Percentiles rank a stretch among this genome's conserved stretches.
phyloP scores from a whole-genome alignment of 92 coral and sea anemone genomes.

The Plumapathes pennacea region DNA sequence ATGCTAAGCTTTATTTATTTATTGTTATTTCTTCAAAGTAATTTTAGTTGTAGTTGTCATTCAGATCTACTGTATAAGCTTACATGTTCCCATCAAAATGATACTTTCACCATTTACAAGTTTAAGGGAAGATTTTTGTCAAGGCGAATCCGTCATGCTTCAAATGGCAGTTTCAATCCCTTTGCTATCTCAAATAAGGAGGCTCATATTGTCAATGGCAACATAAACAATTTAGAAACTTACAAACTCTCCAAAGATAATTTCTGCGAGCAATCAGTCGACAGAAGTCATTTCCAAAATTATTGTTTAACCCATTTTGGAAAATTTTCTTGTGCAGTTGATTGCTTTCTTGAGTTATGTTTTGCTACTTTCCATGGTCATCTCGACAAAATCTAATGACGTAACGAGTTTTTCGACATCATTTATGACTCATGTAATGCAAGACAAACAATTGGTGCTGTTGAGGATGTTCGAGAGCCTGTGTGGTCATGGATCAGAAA shows the following conservation, averaged over 20 bases:
- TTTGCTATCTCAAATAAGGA: no score
- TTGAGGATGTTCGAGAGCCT: conserved; percentile 35
- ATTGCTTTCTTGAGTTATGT: conserved; percentile 41
- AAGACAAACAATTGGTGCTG: conserved; percentile 34
- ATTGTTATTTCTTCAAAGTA: no score
- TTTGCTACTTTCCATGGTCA: conserved; percentile 28
- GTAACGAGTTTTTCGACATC: conserved; percentile 39
- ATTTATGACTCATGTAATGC: conserved; percentile 39
- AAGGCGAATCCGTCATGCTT: no score
- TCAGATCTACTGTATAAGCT: no score
- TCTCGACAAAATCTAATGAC: conserved; percentile 21
- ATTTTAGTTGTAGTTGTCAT: no score
- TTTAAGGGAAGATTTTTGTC: no score
- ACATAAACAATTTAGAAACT: conserved; percentile 26
- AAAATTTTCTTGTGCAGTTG: conserved; percentile 46
- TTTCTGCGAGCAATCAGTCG: background rate
- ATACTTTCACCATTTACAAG: no score
- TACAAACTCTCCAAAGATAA: conserved; percentile 8
- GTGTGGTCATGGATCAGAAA: conserved; percentile 34
- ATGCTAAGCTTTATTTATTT: no score
- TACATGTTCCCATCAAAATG: no score
- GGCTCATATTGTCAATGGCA: no score
- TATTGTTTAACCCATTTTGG: conserved; percentile 39
- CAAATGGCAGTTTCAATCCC: no score
- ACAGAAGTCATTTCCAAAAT: conserved; percentile 28